Base-by-base conservation (phyloP, 2,888 invertebrate species). In the Mesoligia furuncula region DNA sequence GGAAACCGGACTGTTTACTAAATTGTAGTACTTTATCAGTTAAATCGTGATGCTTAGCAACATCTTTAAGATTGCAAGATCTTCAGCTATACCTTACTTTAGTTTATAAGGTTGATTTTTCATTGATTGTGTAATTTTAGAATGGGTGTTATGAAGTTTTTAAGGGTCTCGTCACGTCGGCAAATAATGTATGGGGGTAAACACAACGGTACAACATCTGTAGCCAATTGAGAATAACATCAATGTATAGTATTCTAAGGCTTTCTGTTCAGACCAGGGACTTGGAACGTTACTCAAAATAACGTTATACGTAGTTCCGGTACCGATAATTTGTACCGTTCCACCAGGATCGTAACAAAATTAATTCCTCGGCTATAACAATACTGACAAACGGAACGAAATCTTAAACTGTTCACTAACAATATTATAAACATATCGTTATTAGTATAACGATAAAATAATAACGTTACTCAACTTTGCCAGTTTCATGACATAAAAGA, bases 31-130 rank as follows among this genome's bases (percentile, higher is more conserved):
- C 45, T 76, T 73, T 67, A 73, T 57, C 42, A 77, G 67, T 68
- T 71, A 62, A 61, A 71, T 82, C 48, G 67, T 77, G 54, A 73
- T 68, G 76, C 64, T 3, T 45, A 45, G 45, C 45, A 45, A 45
- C 45, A 45, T 45, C 45, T 45, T 45, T 4, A 45, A 45, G 45
- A 45, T 45, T 45, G 45, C 74, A 66, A 76, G 77, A 79, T 84
- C 76, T 79, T 85, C 61, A 78, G 42, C 59, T 77, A 73, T 80
- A 77, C 75, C 80, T 86, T 78, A 61, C 48, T 75, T 78, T 87
- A 85, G 81, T 78, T 80, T 13, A 45, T 83, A 86, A 88, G 85
- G 81, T 83, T 82, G 83, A 85, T 86, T 87, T 86, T 72, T 80
- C 75, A 79, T 77, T 76, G 73, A 83, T 74, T 84, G 73, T 85